A percentile compares a stretch with the other conserved stretches of the same genome.
Conservation (phyloP, 2,113 vertebrate species). For the Myanophis thanlyinensis region DNA sequence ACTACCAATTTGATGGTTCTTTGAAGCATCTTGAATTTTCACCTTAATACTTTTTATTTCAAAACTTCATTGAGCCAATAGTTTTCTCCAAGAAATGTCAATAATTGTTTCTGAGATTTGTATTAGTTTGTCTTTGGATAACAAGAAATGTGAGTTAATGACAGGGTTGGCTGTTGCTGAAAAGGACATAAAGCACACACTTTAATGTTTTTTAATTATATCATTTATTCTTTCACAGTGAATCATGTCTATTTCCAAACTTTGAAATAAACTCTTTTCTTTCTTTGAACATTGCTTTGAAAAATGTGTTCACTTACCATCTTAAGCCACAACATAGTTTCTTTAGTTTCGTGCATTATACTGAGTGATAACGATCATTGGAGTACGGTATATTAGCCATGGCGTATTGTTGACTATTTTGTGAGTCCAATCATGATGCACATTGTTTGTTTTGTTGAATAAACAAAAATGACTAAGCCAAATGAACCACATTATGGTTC, state of each 20-base stretch:
- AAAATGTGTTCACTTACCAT: background rate
- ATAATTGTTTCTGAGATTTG: background rate
- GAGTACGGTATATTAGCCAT: background rate
- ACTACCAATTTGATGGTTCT: background rate
- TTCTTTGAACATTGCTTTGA: background rate
- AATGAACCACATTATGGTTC: background rate
- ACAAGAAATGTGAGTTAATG: background rate
- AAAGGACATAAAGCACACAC: background rate
- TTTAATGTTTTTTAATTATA: background rate
- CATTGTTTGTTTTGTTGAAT: background rate
- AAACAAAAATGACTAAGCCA: background rate
- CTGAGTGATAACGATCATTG: background rate
- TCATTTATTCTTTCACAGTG: background rate
- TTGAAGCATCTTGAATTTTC: background rate
- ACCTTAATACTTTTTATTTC: background rate
- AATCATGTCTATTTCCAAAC: background rate
- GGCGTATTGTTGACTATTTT: background rate
- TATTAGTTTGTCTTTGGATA: background rate
- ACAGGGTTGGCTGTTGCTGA: background rate
- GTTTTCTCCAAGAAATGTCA: background rate
- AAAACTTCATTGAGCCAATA: background rate
- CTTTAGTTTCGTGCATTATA: background rate
- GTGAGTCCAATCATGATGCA: background rate
- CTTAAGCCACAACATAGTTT: background rate
- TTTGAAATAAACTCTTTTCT: background rate